Conservation (phyloP, 30 jellyfish, hydroid and myxozoan species). For the Cassiopea andromeda region DNA sequence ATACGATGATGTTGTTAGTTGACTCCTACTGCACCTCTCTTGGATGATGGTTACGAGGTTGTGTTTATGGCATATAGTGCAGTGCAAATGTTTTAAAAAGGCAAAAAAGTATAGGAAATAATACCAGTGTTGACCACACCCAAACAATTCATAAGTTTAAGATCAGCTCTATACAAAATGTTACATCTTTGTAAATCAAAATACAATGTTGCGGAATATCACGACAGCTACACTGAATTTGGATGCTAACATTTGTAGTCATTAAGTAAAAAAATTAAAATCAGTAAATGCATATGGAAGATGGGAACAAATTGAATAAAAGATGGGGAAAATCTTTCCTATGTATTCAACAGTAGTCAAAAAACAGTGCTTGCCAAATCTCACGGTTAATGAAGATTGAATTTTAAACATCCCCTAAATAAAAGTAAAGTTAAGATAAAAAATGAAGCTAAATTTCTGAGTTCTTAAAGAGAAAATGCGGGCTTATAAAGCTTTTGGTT, state of each 20-base stretch:
- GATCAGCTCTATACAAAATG: slow-evolving; percentile 64
- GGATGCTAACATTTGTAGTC: not conserved
- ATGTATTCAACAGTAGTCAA: not conserved
- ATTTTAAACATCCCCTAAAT: not conserved
- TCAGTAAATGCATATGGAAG: not conserved
- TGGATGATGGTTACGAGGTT: not conserved
- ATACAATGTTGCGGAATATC: not conserved
- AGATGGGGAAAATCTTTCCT: too few species aligned
- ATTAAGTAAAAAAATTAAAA: not conserved
- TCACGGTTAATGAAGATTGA: not conserved
- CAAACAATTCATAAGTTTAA: slow-evolving; percentile 24
- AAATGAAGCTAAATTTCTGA: not conserved
- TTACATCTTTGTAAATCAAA: slow-evolving; percentile 41
- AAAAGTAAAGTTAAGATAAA: not conserved
- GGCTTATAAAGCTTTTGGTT: too few species aligned
- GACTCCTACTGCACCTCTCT: too few species aligned
- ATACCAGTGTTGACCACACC: not conserved
- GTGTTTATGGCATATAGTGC: not conserved
- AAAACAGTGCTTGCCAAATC: not conserved
- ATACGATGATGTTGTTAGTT: too few species aligned
- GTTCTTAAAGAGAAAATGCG: not conserved
- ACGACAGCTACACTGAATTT: not conserved
- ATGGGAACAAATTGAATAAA: not conserved
- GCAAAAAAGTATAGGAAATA: not conserved
- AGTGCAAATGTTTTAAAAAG: not conserved